These are phyloP conservation scores for Lucifuga dentata DNA, from an alignment of 2,113 vertebrate genomes.

Conservation along the genomic window DNA sequence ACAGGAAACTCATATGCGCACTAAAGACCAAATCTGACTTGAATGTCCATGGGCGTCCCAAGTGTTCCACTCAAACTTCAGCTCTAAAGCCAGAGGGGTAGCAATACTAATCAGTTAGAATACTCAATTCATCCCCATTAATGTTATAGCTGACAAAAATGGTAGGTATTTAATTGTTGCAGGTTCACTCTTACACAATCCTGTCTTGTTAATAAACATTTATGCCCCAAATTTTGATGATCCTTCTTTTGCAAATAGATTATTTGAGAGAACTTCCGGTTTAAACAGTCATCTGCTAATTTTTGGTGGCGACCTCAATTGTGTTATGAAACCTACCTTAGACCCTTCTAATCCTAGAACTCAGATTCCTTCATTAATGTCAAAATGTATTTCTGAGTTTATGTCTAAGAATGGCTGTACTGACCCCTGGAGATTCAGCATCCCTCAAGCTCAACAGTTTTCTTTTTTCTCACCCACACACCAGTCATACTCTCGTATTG, in stretches of 20 bases:
- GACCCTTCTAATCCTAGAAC: neutral
- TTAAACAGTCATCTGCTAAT: too few relatives aligned
- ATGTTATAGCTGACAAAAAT: constrained; percentile 6
- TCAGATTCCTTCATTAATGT: neutral
- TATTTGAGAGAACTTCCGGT: too few relatives aligned
- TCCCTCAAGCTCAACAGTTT: too few relatives aligned
- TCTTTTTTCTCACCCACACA: too few relatives aligned
- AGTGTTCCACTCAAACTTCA: constrained; percentile 9
- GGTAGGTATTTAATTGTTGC: constrained; percentile 13
- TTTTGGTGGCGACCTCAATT: neutral
- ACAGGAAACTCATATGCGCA: too few relatives aligned
- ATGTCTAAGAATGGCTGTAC: neutral
- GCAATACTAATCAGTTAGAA: constrained; percentile 16
- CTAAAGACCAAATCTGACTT: neutral
- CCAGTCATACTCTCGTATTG: too few relatives aligned
- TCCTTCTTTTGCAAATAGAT: too few relatives aligned
- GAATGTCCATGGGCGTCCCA: neutral
- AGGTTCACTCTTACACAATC: neutral
- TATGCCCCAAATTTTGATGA: constrained; percentile 13
- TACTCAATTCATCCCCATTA: neutral
- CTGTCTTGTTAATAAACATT: constrained; percentile 7
- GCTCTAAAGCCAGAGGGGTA: constrained; percentile 17
- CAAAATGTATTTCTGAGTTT: neutral
- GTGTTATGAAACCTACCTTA: neutral
- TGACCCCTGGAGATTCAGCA: too few relatives aligned